Evolutionary conservation across 2,888 invertebrate species (phyloP), one percentile per base, ranked within the genome.

Genomic region (Drosophila paranaensis): DNA sequence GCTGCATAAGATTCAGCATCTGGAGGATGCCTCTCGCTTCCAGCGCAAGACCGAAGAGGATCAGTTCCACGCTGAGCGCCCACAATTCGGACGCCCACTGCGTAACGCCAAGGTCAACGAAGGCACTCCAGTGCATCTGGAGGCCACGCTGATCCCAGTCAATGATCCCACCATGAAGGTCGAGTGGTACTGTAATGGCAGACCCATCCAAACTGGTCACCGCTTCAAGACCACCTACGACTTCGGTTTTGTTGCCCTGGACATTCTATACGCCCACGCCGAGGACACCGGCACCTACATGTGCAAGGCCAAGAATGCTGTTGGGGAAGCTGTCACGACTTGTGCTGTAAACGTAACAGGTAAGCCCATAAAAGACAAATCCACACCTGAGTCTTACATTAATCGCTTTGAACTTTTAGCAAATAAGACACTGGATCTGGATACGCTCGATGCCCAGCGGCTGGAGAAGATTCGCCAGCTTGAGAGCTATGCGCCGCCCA

Each of bases 101-200:
- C 97, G 97, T 90, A 97, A 96, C 89, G 97, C 96, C 79, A 96
- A 96, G 88, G 95, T 97, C 16, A 94, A 96, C 13, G 98, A 99
- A 93, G 98, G 98, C 27, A 95, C 95, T 71, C 96, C 96, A 60
- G 97, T 97, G 65, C 98, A 98, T 92, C 94, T 99, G 83, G 98
- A 98, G 93, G 98, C 98, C 0, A 98, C 98, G 6, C 94, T 99
- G 39, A 97, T 98, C 0, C 99, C 99, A 0, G 97, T 99, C 42
- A 98, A 99, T 89, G 99, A 99, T 93, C 98, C 99, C 6, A 98
- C 98, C 10, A 99, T 99, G 99, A 96, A 96, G 81, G 98, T 99
- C 11, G 99, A 99, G 93, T 99, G 99, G 99, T 98, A 95, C 93
- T 97, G 97, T 92, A 98, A 99, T 93, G 99, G 98, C 60, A 95